phyloP scores from a whole-genome alignment of 2,113 vertebrate genomes.

The Podarcis muralis region DNA sequence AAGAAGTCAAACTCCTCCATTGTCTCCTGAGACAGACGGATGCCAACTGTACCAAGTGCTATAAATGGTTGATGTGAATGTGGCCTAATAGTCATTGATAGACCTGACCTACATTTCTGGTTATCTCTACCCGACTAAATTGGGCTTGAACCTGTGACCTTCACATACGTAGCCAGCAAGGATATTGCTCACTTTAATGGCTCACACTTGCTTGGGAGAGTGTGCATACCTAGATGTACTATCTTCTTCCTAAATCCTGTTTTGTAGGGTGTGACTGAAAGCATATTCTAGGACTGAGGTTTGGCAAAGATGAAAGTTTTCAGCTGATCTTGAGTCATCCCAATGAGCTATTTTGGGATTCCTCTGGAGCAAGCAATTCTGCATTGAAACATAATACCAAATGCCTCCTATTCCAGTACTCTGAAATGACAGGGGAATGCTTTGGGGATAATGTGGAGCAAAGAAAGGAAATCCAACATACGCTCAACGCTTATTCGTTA shows the following conservation, averaged over 20 bases:
- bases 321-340: neutral
- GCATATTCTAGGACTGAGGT: neutral
- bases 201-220: neutral
- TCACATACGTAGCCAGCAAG: neutral
- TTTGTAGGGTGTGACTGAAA: neutral
- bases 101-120: neutral
- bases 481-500: neutral
- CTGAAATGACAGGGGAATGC: neutral
- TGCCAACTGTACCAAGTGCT: too few species aligned
- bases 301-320: neutral
- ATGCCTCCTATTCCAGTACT: neutral
- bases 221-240: neutral
- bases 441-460: neutral
- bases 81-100: neutral
- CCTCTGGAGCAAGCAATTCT: neutral
- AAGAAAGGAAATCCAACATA: neutral
- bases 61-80: too few species aligned
- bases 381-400: neutral
- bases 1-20: too few species aligned
- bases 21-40: too few species aligned
- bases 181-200: neutral
- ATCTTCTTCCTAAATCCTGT: neutral
- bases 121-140: neutral
- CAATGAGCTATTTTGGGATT: neutral
- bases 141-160: neutral